These are phyloP conservation scores for Hydrozoanthus tunicans DNA, from an alignment of 64 coral and sea anemone species.

Conservation along the genomic window DNA sequence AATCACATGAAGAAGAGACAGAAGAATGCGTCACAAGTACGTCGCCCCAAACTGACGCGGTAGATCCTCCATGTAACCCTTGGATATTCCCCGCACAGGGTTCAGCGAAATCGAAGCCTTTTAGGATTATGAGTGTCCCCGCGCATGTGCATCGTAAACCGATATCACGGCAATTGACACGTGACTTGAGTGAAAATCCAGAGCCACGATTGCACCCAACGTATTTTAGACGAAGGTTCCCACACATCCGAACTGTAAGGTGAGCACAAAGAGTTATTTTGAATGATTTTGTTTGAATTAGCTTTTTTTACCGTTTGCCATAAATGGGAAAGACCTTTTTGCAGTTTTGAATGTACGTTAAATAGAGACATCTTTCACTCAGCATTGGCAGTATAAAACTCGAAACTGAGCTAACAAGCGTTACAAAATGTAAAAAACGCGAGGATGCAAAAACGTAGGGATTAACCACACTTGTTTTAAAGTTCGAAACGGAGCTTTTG, in stretches of 20 bases:
- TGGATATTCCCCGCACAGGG: constrained; percentile 36
- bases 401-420: too few relatives aligned
- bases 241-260: constrained; percentile 32
- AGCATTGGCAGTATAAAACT: too few relatives aligned
- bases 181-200: neutral
- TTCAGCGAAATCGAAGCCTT: constrained; percentile 20
- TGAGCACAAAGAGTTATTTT: neutral
- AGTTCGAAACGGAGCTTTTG: too few relatives aligned
- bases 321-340: too few relatives aligned
- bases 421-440: too few relatives aligned
- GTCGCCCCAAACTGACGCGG: neutral
- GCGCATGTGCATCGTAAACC: constrained; percentile 68
- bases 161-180: constrained; percentile 24
- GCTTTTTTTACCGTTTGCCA: too few relatives aligned
- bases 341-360: too few relatives aligned
- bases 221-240: constrained; percentile 81
- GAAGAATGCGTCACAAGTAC: neutral
- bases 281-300: neutral
- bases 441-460: too few relatives aligned
- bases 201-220: constrained; percentile 14
- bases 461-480: too few relatives aligned
- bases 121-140: constrained; percentile 81
- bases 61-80: constrained; percentile 8
- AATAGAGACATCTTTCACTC: too few relatives aligned
- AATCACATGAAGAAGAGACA: neutral